Base-by-base conservation (phyloP, 2,797 vertebrate species). In the Crenichthys baileyi region DNA sequence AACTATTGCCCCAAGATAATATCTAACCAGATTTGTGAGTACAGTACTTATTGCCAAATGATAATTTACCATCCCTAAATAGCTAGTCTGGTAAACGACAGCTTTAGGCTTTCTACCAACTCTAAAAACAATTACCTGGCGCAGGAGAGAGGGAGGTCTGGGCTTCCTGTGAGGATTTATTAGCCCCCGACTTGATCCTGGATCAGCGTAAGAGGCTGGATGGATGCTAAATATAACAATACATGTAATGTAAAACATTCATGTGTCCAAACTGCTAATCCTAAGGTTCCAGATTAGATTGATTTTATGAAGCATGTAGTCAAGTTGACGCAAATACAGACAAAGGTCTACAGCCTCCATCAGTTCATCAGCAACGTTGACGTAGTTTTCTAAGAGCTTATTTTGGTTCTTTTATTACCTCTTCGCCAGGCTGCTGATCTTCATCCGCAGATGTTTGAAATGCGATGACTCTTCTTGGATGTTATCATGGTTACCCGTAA, bases 381-480 rank as follows among this genome's bases (percentile, higher is more conserved):
- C 1, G 9, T 22, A 0, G 65, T 44, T 68, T 68, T 44, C 39
- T 65, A 11, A 50, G 9, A 15, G 13, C 15, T 55, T 0, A 6
- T 68, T 24, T 68, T 46, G 12, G 2, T 44, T 46, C 39, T 46
- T 31, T n/a, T 46, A 11, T 16, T 8, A 36, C 44, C 4, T 63
- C 18, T 53, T 18, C 39, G 11, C 72, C 31, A 75, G 24, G 60
- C 71, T 46, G 29, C 48, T 44, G 75, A 80, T 70, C n/a, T 8
- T 1, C 50, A 18, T 1, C 55, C 79, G 39, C 41, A 0, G 5
- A 76, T 79, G 76, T 22, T 55, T 36, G 31, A 18, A 12, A 63
- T 39, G 70, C 15, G 4, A 92, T 88, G 90, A 82, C 70, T 51
- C n/a, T 0, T 29, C 76, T 48, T 63, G 79, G 5, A 63, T 73